Conservation (phyloP, 2,113 vertebrate species). For the Prolemur simus region DNA sequence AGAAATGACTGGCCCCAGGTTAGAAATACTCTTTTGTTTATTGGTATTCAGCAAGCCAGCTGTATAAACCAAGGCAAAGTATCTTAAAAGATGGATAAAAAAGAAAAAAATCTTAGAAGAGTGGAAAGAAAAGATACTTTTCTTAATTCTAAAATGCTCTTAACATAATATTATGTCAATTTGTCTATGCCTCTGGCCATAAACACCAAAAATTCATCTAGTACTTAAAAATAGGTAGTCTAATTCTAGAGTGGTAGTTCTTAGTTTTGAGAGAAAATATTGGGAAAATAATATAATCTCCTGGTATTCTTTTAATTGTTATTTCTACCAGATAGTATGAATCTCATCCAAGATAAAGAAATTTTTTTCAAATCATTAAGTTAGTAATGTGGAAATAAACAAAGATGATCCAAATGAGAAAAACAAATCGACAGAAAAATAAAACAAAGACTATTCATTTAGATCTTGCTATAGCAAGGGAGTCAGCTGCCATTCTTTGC, state of each 20-base stretch:
- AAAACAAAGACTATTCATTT: too few species aligned
- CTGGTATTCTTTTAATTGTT: not conserved
- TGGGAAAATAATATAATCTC: not conserved
- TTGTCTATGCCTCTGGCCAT: not conserved
- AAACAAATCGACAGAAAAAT: not conserved
- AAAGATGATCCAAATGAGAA: not conserved
- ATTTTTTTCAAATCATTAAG: not conserved
- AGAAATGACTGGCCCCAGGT: slow-evolving; percentile 2
- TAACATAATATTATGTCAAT: not conserved
- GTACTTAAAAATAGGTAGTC: not conserved
- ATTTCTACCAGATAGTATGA: not conserved
- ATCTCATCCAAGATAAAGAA: not conserved
- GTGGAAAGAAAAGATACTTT: not conserved
- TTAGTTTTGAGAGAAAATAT: not conserved
- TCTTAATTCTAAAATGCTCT: not conserved
- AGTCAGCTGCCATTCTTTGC: not conserved
- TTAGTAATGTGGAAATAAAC: not conserved
- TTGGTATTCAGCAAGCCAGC: not conserved
- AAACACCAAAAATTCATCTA: not conserved
- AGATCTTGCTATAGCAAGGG: not conserved
- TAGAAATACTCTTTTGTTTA: slow-evolving; percentile 20
- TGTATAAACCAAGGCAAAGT: not conserved
- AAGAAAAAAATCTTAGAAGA: not conserved
- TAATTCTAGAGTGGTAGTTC: not conserved
- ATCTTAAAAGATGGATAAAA: not conserved